Base-by-base conservation (phyloP, 2,888 invertebrate species). In the Drosophila lacicola region DNA sequence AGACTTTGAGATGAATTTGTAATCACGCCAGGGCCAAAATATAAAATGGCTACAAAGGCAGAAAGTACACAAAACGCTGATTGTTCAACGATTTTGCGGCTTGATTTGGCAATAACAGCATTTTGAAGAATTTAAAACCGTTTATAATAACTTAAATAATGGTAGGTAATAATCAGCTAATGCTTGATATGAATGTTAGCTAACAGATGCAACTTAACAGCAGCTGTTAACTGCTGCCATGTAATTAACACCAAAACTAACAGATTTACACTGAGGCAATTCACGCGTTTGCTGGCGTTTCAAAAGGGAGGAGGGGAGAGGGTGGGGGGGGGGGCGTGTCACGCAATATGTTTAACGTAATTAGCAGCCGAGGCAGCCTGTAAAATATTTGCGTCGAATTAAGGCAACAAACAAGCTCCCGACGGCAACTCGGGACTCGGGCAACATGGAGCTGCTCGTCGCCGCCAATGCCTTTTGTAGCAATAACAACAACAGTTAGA, bases 371-470 rank as follows among this genome's bases (percentile, higher is more conserved):
- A 61, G 37, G 67, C 54, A 62, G 62, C 65, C 78, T 50, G 71
- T 70, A 88, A 88, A 88, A 85, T 88, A 88, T 88, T 84, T 84
- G 84, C 83, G 74, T 84, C 81, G 81, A 83, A 74, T 86, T 83
- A 84, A 87, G 89, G 80, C 78, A 79, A 67, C 75, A 88, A 84
- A 88, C 89, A 83, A 83, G 83, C 78, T 71, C 70, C 78, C 78
- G 84, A 68, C 68, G 19, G 55, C 42, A 55, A 54, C 80, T 68
- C 41, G 57, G 19, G 14, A 25, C 61, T 42, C 29, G 42, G 54
- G 70, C 63, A 54, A 58, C 73, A 55, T 44, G 72, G 33, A 60
- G 44, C 44, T 41, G 46, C 41, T 45, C 57, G 42, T 57, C 50
- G 41, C 61, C 60, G 79, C 49, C 64, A 64, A 64, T 74, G 74